Evolutionary conservation across 2,113 vertebrate genomes (phyloP).

Genomic region (Dendropsophus ebraccatus): DNA sequence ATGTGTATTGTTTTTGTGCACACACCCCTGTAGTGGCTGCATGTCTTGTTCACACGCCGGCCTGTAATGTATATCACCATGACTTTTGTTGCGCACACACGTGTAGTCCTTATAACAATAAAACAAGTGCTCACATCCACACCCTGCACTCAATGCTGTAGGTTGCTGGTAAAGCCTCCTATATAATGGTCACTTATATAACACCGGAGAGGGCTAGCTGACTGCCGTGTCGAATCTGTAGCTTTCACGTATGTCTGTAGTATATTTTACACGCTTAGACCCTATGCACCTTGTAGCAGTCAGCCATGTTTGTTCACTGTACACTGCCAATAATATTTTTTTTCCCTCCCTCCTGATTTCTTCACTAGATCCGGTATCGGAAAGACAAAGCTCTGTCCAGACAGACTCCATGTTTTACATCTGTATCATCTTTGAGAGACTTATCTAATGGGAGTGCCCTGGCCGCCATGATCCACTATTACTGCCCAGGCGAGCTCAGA

Average conservation of each 20-base stretch:
- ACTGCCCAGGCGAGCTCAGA: slow-evolving; percentile 84
- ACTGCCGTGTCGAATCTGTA: neutral
- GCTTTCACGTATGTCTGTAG: neutral
- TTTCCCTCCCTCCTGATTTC: slow-evolving; percentile 27
- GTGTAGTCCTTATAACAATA: neutral
- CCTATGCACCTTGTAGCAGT: neutral
- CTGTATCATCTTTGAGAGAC: slow-evolving; percentile 82
- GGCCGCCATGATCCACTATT: slow-evolving; percentile 86
- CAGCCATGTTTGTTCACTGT: neutral
- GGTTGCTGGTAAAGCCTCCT: neutral
- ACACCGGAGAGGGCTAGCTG: neutral
- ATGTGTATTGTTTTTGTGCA: slow-evolving; percentile 46
- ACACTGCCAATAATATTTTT: slow-evolving; percentile 10
- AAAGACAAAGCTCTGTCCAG: slow-evolving; percentile 85
- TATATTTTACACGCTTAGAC: neutral
- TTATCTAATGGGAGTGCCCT: slow-evolving; percentile 85
- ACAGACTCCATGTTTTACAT: slow-evolving; percentile 81
- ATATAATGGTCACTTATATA: neutral
- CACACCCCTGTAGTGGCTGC: slow-evolving; percentile 44
- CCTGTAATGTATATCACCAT: slow-evolving; percentile 8
- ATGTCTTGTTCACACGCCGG: slow-evolving; percentile 52
- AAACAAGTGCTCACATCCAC: neutral
- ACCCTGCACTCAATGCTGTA: slow-evolving; percentile 21
- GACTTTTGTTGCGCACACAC: neutral
- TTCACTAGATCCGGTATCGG: slow-evolving; percentile 84